phyloP scores from a whole-genome alignment of 2,888 invertebrate species.

The Lepidocyrtoides sp. region DNA sequence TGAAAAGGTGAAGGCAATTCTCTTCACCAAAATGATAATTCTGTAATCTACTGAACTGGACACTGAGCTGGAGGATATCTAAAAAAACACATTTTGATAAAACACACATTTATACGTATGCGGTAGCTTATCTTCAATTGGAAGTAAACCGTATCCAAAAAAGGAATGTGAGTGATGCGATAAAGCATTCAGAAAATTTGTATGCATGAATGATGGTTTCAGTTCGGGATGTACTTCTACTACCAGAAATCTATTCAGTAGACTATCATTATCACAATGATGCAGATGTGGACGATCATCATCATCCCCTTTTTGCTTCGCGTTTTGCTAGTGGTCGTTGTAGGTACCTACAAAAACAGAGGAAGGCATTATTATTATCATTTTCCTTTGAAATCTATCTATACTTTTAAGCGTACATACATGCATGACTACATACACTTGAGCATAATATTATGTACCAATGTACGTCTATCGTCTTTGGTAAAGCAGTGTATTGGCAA shows the following conservation, averaged over 20 bases:
- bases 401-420: not conserved
- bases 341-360: constrained; percentile 6
- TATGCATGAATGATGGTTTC: constrained; percentile 52
- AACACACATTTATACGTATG: not conserved
- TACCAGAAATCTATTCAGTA: constrained; percentile 35
- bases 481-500: not conserved
- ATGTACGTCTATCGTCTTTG: not conserved
- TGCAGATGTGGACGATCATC: constrained; percentile 58
- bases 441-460: not conserved
- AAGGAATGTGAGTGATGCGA: constrained; percentile 23
- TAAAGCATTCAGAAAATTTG: constrained; percentile 53
- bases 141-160: constrained; percentile 8
- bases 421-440: constrained; percentile 22
- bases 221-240: constrained; percentile 10
- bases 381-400: constrained; percentile 42
- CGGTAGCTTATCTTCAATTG: not conserved
- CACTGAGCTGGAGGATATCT: not conserved
- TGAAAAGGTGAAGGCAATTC: not conserved
- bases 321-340: not conserved
- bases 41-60: not conserved
- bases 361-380: constrained; percentile 41
- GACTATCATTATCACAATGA: constrained; percentile 70
- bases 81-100: not conserved
- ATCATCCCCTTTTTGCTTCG: not conserved
- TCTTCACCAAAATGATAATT: not conserved